Percentiles rank a stretch among this genome's conserved stretches.
phyloP scores from a whole-genome alignment of 2,888 invertebrate species.

The Leptinotarsa rubiginosa region DNA sequence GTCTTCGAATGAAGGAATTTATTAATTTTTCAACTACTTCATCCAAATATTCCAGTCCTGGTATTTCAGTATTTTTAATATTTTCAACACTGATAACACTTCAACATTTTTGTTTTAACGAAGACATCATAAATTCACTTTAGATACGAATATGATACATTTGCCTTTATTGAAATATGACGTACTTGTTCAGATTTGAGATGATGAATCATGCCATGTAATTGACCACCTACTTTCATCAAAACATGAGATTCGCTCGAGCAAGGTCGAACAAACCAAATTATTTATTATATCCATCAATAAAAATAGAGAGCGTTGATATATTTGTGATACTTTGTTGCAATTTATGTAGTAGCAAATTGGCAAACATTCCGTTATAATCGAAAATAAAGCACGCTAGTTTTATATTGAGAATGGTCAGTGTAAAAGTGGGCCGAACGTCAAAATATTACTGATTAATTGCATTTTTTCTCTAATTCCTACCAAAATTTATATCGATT shows the following conservation, averaged over 20 bases:
- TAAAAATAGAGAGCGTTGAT: constrained; percentile 22
- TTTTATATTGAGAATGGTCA: constrained; percentile 26
- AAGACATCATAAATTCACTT: no score
- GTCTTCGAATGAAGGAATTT: no score
- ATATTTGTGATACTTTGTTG: constrained; percentile 26
- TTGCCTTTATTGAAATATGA: background rate
- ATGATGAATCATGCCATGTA: background rate
- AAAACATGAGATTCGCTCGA: constrained; percentile 4
- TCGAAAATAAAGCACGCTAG: constrained; percentile 23
- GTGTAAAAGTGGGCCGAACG: constrained; percentile 17
- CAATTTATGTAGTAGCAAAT: constrained; percentile 25
- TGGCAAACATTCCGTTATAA: constrained; percentile 23
- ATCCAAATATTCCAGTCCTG: no score
- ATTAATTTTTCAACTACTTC: no score
- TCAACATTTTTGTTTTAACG: no score
- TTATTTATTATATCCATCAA: constrained; percentile 15
- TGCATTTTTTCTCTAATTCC: constrained; percentile 7
- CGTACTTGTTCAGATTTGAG: background rate
- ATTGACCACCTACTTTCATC: background rate
- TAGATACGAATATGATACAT: background rate
- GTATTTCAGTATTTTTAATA: no score
- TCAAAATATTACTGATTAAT: constrained; percentile 24
- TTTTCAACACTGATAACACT: no score
- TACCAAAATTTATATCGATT: background rate
- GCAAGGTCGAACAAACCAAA: constrained; percentile 8